These are phyloP conservation scores for Sylvia borin DNA, from an alignment of 2,797 vertebrate species.

Conservation along the genomic window DNA sequence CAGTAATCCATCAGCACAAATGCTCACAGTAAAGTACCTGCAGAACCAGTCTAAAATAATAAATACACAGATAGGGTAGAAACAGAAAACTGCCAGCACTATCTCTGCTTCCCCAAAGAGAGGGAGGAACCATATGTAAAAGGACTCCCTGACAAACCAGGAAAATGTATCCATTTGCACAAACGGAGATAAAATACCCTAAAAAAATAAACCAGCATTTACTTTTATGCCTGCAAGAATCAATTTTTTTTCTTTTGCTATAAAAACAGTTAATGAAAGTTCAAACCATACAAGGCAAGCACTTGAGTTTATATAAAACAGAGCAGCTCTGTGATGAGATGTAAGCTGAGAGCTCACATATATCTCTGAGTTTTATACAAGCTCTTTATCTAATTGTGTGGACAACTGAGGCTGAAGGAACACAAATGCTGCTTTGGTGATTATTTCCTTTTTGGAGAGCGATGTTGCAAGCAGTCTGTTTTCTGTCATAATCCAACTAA, in stretches of 20 bases:
- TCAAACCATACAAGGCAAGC: background rate
- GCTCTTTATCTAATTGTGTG: background rate
- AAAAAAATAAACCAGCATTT: background rate
- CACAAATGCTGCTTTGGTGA: background rate
- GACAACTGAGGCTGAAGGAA: background rate
- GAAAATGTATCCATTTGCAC: background rate
- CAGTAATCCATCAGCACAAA: background rate
- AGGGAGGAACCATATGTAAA: background rate
- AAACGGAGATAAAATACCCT: background rate
- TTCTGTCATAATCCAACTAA: conserved; percentile 9
- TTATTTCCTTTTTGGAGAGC: background rate
- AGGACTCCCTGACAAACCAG: background rate
- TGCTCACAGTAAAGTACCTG: background rate
- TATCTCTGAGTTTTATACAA: background rate
- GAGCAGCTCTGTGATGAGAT: background rate
- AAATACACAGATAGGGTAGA: background rate
- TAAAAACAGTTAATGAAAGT: background rate
- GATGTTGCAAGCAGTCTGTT: conserved; percentile 22
- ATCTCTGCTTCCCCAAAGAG: background rate
- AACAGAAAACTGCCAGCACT: background rate
- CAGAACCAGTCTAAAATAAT: background rate
- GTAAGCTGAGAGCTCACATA: background rate
- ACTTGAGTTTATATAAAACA: background rate
- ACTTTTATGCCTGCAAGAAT: background rate
- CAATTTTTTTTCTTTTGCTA: background rate